Evolutionary conservation across 2,113 vertebrate species (phyloP), one percentile per base, ranked within the genome.

Genomic region (Labrus mixtus): DNA sequence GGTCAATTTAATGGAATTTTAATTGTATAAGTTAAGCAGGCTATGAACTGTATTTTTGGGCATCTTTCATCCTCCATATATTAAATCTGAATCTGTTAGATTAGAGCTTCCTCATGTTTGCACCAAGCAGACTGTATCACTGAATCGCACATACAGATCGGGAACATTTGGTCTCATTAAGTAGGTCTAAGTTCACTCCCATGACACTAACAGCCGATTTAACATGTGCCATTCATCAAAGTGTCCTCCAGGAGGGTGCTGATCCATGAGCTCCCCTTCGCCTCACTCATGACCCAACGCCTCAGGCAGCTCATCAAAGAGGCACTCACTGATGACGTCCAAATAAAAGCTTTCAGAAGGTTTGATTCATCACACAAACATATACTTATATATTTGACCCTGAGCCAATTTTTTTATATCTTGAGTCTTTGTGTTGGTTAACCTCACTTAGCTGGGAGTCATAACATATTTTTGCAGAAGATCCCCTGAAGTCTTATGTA

Each of bases 211-310:
- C 46, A 57, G 39, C 33, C 43, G 33, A 56, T 39, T 11, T 8
- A 20, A 57, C 15, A 13, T 51, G 59, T 19, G 43, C 41, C 60
- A 2, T 22, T 74, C 4, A 37, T 71, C n/a, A 57, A 19, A 59
- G 51, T 10, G 43, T 45, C 45, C 58, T 37, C 11, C 1, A 53
- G 63, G 75, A 68, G 71, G 77, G 61, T 71, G 77, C 41, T 82
- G 80, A 88, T 76, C 54, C 37, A 29, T 33, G 29, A 58, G 6
- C 29, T 66, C 46, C 63, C 36, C 46, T 55, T 60, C 33, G 50
- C 59, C 58, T 50, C 57, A 68, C 37, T 45, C 79, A 15, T 81
- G 76, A 87, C 65, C 67, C 3, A 1, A 12, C 20, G 64, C 68
- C 72, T 39, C 2, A 5, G 60, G 39, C 2, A 0, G 0, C 19